These are phyloP conservation scores for Sapajus apella DNA, from an alignment of 2,113 vertebrate species.

Conservation along the genomic window DNA sequence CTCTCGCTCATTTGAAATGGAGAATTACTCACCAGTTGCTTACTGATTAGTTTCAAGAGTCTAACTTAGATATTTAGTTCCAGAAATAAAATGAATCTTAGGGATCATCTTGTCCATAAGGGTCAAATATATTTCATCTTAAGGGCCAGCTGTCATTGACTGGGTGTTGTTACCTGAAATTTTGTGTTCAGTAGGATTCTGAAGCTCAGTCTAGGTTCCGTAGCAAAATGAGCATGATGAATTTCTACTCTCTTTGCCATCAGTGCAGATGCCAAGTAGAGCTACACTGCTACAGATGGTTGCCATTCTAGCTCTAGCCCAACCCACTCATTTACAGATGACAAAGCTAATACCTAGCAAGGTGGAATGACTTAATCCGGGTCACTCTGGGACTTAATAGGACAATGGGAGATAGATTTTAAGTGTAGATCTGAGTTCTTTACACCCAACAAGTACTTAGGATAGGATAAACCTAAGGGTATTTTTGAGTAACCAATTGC, in stretches of 20 bases:
- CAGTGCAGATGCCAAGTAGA: not conserved
- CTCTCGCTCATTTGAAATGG: not conserved
- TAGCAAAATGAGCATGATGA: not conserved
- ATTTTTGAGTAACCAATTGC: not conserved
- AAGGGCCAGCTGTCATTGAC: not conserved
- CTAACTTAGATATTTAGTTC: not conserved
- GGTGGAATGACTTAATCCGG: not conserved
- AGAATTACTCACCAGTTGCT: not conserved
- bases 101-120: not conserved
- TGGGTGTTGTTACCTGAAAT: not conserved
- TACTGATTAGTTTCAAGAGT: not conserved
- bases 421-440: not conserved
- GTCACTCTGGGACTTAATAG: not conserved
- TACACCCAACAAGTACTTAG: not conserved
- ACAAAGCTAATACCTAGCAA: not conserved
- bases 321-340: not conserved
- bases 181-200: not conserved
- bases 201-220: not conserved
- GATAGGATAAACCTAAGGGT: not conserved
- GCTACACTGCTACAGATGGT: not conserved
- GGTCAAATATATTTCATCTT: not conserved
- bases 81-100: not conserved
- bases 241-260: not conserved
- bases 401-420: not conserved
- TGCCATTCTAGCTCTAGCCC: not conserved